Evolutionary conservation across 2,888 invertebrate genomes (phyloP).

Genomic region (Diaprepes abbreviatus): DNA sequence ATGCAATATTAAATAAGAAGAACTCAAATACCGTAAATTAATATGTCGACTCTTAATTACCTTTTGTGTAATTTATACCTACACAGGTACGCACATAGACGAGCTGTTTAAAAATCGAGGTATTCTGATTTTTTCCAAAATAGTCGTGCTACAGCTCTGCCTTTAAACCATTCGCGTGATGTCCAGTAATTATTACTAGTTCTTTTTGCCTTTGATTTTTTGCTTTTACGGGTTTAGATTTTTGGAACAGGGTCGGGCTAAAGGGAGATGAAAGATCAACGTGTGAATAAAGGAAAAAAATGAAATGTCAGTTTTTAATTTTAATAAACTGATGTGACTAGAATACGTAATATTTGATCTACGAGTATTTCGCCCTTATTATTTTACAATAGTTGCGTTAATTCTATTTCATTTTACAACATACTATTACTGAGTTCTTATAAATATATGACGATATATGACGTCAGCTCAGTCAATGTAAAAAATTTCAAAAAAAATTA

Average conservation of each 20-base stretch:
- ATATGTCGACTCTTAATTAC: slow-evolving; percentile 42
- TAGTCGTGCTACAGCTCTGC: slow-evolving; percentile 29
- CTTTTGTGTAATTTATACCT: slow-evolving; percentile 45
- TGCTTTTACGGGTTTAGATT: neutral
- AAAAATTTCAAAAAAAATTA: no score
- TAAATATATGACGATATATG: no score
- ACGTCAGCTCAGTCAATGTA: no score
- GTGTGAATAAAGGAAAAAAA: no score
- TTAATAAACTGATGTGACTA: no score
- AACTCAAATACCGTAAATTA: slow-evolving; percentile 35
- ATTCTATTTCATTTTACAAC: no score
- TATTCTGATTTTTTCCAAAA: slow-evolving; percentile 27
- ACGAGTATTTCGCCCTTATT: no score
- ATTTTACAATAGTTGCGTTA: no score
- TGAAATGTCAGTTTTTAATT: no score
- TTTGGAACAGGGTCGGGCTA: neutral
- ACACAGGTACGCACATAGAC: slow-evolving; percentile 15
- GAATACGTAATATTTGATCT: no score
- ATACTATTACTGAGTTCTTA: no score
- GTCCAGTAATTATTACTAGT: slow-evolving; percentile 42
- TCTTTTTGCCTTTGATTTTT: slow-evolving; percentile 29
- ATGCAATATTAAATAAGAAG: slow-evolving; percentile 43
- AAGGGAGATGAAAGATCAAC: neutral
- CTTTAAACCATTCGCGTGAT: slow-evolving; percentile 43
- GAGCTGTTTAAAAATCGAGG: slow-evolving; percentile 32